These are phyloP conservation scores for Sternotherus odoratus DNA, from an alignment of 2,797 vertebrate genomes.

Conservation along the genomic window DNA sequence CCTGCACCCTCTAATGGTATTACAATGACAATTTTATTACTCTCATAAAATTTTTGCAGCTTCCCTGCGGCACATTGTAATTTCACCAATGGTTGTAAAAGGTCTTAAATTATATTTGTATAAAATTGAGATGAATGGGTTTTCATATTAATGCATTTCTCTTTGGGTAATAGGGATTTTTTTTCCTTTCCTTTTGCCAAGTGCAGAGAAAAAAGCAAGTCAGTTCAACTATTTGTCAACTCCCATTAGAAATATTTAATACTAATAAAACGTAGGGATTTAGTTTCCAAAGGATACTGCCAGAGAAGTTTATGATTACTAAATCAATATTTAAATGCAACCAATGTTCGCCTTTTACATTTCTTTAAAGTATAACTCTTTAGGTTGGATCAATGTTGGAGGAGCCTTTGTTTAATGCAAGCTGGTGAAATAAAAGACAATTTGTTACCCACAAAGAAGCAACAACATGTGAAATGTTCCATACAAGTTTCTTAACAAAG, in stretches of 20 bases:
- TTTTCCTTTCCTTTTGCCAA: slow-evolving; percentile 87
- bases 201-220: slow-evolving; percentile 87
- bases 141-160: slow-evolving; percentile 87
- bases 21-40: slow-evolving; percentile 94
- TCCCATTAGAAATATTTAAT: slow-evolving; percentile 98
- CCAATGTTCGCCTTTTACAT: slow-evolving; percentile 90
- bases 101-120: slow-evolving; percentile 91
- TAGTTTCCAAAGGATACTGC: slow-evolving; percentile 93
- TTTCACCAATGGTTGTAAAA: slow-evolving; percentile 90
- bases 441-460: slow-evolving; percentile 62
- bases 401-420: slow-evolving; percentile 46
- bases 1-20: slow-evolving; percentile 85
- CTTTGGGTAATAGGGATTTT: slow-evolving; percentile 87
- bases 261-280: slow-evolving; percentile 94
- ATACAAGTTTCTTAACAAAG: slow-evolving; percentile 28
- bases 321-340: slow-evolving; percentile 89
- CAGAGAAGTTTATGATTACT: slow-evolving; percentile 88
- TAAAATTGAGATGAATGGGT: slow-evolving; percentile 90
- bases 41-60: slow-evolving; percentile 91
- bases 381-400: slow-evolving; percentile 73
- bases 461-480: slow-evolving; percentile 20
- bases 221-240: slow-evolving; percentile 97
- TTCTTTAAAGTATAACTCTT: slow-evolving; percentile 78
- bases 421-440: slow-evolving; percentile 74
- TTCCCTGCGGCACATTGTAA: slow-evolving; percentile 90